phyloP scores from a whole-genome alignment of 2,888 invertebrate species.

The Drosophila barbarae region DNA sequence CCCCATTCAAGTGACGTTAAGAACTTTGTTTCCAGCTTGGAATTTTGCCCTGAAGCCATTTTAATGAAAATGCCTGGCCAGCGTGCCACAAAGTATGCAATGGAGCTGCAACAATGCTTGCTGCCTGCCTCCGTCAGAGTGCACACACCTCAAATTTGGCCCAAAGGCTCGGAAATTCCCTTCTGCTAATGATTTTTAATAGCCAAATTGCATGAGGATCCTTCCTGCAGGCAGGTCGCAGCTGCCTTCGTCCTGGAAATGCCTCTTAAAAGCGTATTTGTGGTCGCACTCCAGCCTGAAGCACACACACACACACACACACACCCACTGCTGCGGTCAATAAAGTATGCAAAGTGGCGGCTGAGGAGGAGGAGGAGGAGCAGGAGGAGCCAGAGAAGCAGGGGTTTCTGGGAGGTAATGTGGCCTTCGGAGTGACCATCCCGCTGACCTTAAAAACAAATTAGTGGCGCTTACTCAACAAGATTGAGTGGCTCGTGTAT shows the following conservation, averaged over 20 bases:
- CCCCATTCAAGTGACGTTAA: neutral
- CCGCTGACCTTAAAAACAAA: slow-evolving; percentile 61
- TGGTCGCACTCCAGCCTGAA: slow-evolving; percentile 41
- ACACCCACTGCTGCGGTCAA: slow-evolving; percentile 56
- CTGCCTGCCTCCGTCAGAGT: slow-evolving; percentile 7
- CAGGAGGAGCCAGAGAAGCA: neutral
- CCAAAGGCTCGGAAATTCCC: slow-evolving; percentile 51
- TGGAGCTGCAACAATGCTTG: slow-evolving; percentile 48
- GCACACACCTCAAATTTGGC: slow-evolving; percentile 32
- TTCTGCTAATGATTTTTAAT: slow-evolving; percentile 71
- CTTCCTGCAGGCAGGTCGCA: slow-evolving; percentile 18
- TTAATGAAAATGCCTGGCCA: slow-evolving; percentile 62
- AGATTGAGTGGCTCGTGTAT: slow-evolving; percentile 65
- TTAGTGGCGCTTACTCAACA: slow-evolving; percentile 73
- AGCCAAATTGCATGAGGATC: slow-evolving; percentile 64
- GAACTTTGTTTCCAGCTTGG: slow-evolving; percentile 37
- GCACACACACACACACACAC: slow-evolving; percentile 20
- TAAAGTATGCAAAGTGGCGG: slow-evolving; percentile 63
- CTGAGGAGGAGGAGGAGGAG: slow-evolving; percentile 1
- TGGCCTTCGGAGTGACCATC: slow-evolving; percentile 16
- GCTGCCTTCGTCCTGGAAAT: slow-evolving; percentile 37
- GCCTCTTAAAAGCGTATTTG: slow-evolving; percentile 60
- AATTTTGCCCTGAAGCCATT: slow-evolving; percentile 28
- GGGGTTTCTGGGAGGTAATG: neutral
- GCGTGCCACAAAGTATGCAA: slow-evolving; percentile 59